A percentile compares a stretch with the other conserved stretches of the same genome.
Conservation (phyloP, 2,113 vertebrate genomes). For the Tyrannus savana region DNA sequence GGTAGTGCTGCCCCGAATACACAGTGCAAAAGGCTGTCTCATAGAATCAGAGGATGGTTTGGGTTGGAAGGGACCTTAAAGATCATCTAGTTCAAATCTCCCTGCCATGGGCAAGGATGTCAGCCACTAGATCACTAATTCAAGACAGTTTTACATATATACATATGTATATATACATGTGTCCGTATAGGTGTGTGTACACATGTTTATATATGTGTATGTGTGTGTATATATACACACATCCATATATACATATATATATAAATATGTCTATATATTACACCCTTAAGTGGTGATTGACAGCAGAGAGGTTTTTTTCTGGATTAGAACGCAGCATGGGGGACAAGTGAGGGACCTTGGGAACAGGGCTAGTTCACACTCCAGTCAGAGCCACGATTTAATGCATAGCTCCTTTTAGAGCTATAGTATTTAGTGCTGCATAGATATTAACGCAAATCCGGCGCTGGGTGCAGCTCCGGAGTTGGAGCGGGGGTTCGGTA, state of each 20-base stretch:
- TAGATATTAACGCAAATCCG: fast-evolving
- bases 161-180: background rate
- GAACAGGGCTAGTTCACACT: fast-evolving
- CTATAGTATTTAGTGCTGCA: fast-evolving
- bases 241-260: background rate
- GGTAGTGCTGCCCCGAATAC: background rate
- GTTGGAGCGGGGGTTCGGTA: fast-evolving
- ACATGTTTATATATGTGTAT: background rate
- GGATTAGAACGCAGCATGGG: background rate
- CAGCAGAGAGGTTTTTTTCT: background rate
- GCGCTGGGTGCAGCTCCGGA: background rate
- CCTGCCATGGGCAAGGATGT: background rate
- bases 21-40: background rate
- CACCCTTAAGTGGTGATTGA: background rate
- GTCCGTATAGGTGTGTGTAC: background rate
- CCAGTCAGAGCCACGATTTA: background rate
- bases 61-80: background rate
- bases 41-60: background rate
- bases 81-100: background rate
- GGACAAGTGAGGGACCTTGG: fast-evolving
- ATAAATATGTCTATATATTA: background rate
- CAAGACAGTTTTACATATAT: background rate
- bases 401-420: fast-evolving
- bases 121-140: background rate
- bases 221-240: fast-evolving